Percentiles rank a stretch among this genome's conserved stretches.
Evolutionary conservation across 2,888 invertebrate genomes (phyloP).

Genomic region (Mantis religiosa): DNA sequence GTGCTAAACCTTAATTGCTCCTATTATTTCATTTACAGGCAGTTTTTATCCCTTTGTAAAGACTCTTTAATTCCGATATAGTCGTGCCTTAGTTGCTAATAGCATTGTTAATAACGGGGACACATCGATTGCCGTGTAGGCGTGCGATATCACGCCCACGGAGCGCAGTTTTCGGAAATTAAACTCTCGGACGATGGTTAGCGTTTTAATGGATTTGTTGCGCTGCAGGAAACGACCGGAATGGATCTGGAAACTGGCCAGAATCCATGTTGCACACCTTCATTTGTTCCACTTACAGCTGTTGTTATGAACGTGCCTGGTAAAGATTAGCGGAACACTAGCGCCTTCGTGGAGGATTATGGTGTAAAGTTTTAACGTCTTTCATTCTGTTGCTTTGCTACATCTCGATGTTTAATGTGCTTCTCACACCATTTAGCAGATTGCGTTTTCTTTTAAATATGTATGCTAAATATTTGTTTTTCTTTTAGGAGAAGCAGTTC

Average conservation of each 20-base stretch:
- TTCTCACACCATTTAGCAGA: neutral
- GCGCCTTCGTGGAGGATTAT: neutral
- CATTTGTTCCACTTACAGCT: neutral
- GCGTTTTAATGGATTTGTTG: neutral
- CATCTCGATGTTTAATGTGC: neutral
- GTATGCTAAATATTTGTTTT: neutral
- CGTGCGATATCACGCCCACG: neutral
- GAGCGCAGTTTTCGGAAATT: neutral
- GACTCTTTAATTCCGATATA: neutral
- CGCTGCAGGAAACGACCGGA: neutral
- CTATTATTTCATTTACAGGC: too few relatives aligned
- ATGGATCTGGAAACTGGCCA: neutral
- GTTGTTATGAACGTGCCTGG: neutral
- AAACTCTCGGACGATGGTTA: neutral
- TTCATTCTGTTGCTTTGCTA: neutral
- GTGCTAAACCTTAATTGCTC: too few relatives aligned
- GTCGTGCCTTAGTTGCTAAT: neutral
- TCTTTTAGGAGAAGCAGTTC: neutral
- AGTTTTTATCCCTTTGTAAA: too few relatives aligned
- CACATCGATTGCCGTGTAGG: neutral
- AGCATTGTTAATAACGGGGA: neutral
- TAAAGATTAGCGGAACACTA: neutral
- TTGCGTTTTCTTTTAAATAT: neutral
- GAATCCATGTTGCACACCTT: neutral
- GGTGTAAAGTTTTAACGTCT: neutral